Conservation (phyloP, 1,140 invertebrate genomes). For the Dendroctonus valens region DNA sequence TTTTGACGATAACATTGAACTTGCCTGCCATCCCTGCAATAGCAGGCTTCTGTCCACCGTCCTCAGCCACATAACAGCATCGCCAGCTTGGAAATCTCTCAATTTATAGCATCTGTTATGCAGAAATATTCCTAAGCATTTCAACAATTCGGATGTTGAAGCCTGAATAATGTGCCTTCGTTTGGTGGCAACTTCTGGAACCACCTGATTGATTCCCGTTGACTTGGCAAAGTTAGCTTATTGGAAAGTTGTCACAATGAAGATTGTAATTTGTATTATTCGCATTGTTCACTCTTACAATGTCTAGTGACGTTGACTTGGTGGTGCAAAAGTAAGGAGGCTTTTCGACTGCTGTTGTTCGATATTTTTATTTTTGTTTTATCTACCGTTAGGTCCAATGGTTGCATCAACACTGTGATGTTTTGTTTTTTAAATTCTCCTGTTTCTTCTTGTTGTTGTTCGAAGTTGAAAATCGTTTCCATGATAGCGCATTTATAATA, state of each 20-base stretch:
- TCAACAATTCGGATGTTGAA: slow-evolving; percentile 94
- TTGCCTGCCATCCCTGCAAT: slow-evolving; percentile 96
- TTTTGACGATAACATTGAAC: no score
- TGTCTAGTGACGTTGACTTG: slow-evolving; percentile 55
- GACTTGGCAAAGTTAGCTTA: slow-evolving; percentile 54
- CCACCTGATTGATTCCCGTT: slow-evolving; percentile 45
- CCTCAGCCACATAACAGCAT: slow-evolving; percentile 96
- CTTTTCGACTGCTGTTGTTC: slow-evolving; percentile 50
- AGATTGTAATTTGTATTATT: slow-evolving; percentile 57
- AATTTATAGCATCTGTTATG: slow-evolving; percentile 85
- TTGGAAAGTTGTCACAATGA: slow-evolving; percentile 57
- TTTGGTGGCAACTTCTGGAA: slow-evolving; percentile 49
- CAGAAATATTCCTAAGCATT: slow-evolving; percentile 94
- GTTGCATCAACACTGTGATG: slow-evolving; percentile 62
- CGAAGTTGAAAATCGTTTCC: slow-evolving; percentile 91
- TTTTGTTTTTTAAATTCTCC: slow-evolving; percentile 82
- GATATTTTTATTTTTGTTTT: slow-evolving; percentile 77
- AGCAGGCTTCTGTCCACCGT: slow-evolving; percentile 93
- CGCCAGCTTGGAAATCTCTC: slow-evolving; percentile 88
- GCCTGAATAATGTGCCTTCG: slow-evolving; percentile 95
- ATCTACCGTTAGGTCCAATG: slow-evolving; percentile 77
- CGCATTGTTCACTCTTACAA: slow-evolving; percentile 64
- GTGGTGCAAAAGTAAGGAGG: slow-evolving; percentile 45
- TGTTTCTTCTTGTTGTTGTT: slow-evolving; percentile 91
- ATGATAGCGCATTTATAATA: slow-evolving; percentile 95